Evolutionary conservation across 2,113 vertebrate genomes (phyloP).

Genomic region (Dicerorhinus sumatrensis): DNA sequence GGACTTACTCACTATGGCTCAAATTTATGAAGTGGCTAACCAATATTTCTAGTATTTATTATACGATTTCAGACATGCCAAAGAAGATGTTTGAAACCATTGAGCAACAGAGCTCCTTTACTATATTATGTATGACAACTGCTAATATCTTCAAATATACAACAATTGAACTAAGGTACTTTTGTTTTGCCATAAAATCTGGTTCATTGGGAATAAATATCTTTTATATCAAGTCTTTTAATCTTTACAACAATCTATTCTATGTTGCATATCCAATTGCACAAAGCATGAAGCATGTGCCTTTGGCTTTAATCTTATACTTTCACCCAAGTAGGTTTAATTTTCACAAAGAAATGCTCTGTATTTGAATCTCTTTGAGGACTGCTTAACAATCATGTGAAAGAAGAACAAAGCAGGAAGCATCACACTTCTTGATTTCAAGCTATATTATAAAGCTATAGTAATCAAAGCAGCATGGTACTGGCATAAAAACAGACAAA

Average conservation of each 20-base stretch:
- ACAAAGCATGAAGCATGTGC: neutral
- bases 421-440: neutral
- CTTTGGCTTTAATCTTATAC: constrained; percentile 24
- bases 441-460: neutral
- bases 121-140: neutral
- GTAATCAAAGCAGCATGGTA: neutral
- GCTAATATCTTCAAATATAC: constrained; percentile 43
- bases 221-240: neutral
- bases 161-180: neutral
- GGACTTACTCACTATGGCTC: neutral
- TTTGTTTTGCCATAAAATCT: constrained; percentile 59
- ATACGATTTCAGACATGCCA: constrained; percentile 41
- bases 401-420: neutral
- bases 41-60: constrained; percentile 47
- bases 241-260: neutral
- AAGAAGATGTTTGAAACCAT: constrained; percentile 20
- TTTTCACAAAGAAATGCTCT: neutral
- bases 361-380: neutral
- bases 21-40: constrained; percentile 52
- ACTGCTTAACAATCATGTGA: neutral
- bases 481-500: neutral
- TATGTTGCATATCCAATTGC: neutral
- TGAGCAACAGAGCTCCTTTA: constrained; percentile 36
- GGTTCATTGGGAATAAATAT: neutral
- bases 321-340: neutral